Evolutionary conservation across 2,888 invertebrate genomes (phyloP).

Genomic region (Drosophila quasianomalipes): DNA sequence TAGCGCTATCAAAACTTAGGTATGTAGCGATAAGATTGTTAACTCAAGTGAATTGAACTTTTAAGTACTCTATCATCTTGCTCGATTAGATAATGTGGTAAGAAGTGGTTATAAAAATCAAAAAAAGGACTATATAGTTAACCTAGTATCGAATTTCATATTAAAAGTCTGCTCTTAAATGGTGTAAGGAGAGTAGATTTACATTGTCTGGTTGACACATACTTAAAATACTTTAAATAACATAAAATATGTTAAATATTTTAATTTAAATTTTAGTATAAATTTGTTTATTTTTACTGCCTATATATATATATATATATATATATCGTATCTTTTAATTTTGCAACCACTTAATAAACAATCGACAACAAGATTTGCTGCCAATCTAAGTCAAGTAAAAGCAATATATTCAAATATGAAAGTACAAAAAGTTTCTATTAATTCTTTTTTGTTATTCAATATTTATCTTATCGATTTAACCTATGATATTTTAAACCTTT

Average conservation of each 20-base stretch:
- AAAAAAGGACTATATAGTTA: slow-evolving; percentile 15
- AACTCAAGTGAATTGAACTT: slow-evolving; percentile 16
- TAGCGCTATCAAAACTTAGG: too few relatives aligned
- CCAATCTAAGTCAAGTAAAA: not conserved
- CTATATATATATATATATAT: too few relatives aligned
- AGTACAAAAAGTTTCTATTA: not conserved
- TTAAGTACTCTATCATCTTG: slow-evolving; percentile 54
- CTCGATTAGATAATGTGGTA: not conserved
- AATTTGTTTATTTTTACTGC: too few relatives aligned
- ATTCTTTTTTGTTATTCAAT: not conserved
- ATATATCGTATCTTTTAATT: too few relatives aligned
- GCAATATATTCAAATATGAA: not conserved
- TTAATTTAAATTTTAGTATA: too few relatives aligned
- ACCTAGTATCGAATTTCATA: not conserved
- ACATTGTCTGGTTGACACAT: too few relatives aligned
- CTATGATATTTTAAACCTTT: not conserved
- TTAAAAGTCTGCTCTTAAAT: too few relatives aligned
- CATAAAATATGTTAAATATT: too few relatives aligned
- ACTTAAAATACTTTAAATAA: too few relatives aligned
- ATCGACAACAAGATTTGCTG: not conserved
- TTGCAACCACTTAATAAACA: too few relatives aligned
- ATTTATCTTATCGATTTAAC: too few relatives aligned
- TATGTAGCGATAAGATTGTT: slow-evolving; percentile 21
- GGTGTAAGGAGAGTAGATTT: too few relatives aligned
- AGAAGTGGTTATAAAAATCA: slow-evolving; percentile 2